Evolutionary conservation across 2,888 invertebrate genomes (phyloP).

Genomic region (Leptopilina drosophilae): DNA sequence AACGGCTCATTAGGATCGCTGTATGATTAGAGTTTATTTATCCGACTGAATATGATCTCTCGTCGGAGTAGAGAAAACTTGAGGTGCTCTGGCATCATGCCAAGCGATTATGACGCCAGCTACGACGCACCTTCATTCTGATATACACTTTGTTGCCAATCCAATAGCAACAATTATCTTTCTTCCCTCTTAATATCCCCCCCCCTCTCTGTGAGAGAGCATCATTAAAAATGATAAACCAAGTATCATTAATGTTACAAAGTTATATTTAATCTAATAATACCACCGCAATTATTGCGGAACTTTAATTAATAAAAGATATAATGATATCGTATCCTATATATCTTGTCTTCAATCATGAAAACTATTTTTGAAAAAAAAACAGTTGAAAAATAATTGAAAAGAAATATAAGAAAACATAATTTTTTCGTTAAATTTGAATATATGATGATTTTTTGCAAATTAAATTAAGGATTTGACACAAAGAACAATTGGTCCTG

Average conservation of each 20-base stretch:
- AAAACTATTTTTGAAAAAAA: too few species aligned
- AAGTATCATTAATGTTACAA: constrained; percentile 48
- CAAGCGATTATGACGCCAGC: constrained; percentile 28
- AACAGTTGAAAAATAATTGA: too few species aligned
- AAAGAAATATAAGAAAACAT: too few species aligned
- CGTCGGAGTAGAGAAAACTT: background rate
- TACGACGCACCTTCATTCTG: constrained; percentile 35
- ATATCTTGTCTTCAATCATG: too few species aligned
- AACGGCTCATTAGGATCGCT: constrained; percentile 60
- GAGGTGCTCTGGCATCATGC: constrained; percentile 17
- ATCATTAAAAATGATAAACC: constrained; percentile 38
- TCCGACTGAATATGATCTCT: constrained; percentile 32
- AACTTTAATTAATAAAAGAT: too few species aligned
- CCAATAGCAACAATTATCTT: constrained; percentile 11
- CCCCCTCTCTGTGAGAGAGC: too few species aligned
- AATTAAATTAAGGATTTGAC: too few species aligned
- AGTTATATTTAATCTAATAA: constrained; percentile 10
- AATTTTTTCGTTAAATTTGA: too few species aligned
- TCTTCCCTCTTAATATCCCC: too few species aligned
- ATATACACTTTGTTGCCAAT: constrained; percentile 14
- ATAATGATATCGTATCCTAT: too few species aligned
- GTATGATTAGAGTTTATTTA: constrained; percentile 51
- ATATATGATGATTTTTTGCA: too few species aligned
- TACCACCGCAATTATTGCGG: background rate
- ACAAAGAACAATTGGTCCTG: too few species aligned